phyloP scores from a whole-genome alignment of 2,113 vertebrate species.

The Strix aluco region DNA sequence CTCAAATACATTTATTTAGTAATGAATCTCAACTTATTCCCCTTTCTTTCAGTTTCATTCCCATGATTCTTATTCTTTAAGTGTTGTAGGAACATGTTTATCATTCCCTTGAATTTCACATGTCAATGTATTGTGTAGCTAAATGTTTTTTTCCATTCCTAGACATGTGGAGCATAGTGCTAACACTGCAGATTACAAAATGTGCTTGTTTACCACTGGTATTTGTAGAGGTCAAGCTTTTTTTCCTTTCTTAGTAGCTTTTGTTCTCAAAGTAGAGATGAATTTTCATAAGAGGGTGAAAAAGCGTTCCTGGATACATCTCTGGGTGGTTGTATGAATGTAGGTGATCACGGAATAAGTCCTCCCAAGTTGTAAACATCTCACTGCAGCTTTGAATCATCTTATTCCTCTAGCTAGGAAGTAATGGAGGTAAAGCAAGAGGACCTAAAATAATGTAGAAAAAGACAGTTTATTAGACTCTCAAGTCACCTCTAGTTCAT shows the following conservation, averaged over 20 bases:
- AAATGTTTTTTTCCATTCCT: neutral
- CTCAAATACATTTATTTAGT: neutral
- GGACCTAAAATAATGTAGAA: neutral
- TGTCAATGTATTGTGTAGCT: neutral
- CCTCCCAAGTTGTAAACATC: neutral
- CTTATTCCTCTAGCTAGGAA: neutral
- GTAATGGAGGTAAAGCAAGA: neutral
- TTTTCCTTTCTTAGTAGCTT: neutral
- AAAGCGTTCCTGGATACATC: neutral
- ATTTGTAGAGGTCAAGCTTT: neutral
- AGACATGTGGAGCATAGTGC: neutral
- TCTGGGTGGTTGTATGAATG: neutral
- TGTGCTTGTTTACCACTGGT: fast-evolving
- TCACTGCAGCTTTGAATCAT: neutral
- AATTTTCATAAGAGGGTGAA: neutral
- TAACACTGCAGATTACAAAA: neutral
- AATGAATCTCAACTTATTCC: neutral
- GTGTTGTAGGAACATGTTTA: neutral
- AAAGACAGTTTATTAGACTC: neutral
- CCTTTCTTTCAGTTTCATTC: neutral
- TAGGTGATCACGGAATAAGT: neutral
- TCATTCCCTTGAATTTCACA: neutral
- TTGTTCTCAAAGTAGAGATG: neutral
- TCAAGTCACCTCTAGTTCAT: neutral
- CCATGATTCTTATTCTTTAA: neutral